A percentile compares a stretch with the other conserved stretches of the same genome.
Conservation (phyloP, 2,113 vertebrate species). For the Zosterops lateralis region DNA sequence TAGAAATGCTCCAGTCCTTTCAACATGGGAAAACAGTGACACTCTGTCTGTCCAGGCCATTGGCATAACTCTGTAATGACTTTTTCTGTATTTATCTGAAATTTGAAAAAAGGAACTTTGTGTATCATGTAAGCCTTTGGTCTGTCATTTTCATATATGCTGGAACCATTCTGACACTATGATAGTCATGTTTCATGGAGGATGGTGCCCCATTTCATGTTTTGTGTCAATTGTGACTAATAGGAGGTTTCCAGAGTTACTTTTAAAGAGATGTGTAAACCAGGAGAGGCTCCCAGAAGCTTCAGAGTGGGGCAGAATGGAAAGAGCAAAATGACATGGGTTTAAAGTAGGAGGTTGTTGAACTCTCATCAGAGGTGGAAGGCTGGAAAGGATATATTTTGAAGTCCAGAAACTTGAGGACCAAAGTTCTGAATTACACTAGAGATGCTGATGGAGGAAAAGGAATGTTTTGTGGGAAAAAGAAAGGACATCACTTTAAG, state of each 20-base stretch:
- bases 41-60: not conserved
- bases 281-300: not conserved
- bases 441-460: not conserved
- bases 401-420: not conserved
- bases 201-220: not conserved
- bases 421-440: not conserved
- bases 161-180: not conserved
- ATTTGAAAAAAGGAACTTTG: not conserved
- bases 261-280: not conserved
- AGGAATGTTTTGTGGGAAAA: not conserved
- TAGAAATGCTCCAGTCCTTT: not conserved
- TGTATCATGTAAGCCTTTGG: not conserved
- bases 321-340: not conserved
- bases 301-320: not conserved
- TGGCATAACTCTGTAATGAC: not conserved
- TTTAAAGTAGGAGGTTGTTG: not conserved
- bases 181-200: not conserved
- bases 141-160: not conserved
- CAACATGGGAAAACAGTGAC: not conserved
- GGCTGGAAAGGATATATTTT: not conserved
- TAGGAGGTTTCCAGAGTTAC: not conserved
- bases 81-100: not conserved
- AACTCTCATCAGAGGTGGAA: not conserved
- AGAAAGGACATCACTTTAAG: not conserved
- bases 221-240: not conserved